Evolutionary conservation across 2,797 vertebrate species (phyloP).

Genomic region (Gymnothorax javanicus): DNA sequence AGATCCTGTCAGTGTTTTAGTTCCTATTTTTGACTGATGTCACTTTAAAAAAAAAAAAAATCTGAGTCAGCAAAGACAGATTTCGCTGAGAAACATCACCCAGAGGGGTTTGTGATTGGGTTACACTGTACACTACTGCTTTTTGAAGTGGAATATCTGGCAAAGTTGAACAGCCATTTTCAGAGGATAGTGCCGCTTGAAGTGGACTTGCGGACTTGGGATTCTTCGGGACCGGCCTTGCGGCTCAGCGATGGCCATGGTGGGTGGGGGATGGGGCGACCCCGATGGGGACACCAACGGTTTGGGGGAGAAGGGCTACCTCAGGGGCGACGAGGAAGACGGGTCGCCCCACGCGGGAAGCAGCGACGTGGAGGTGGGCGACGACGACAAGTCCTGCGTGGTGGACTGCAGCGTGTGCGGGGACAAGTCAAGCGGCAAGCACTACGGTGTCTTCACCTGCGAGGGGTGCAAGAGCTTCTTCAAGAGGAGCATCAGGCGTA

Average conservation of each 20-base stretch:
- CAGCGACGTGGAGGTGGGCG: slow-evolving; percentile 87
- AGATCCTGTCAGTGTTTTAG: neutral
- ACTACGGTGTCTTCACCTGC: slow-evolving; percentile 93
- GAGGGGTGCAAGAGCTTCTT: slow-evolving; percentile 97
- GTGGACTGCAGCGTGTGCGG: slow-evolving; percentile 93
- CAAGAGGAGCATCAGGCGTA: slow-evolving; percentile 88
- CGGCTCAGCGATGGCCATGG: slow-evolving; percentile 89
- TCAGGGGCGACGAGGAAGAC: slow-evolving; percentile 83
- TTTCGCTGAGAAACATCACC: neutral
- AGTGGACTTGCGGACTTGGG: slow-evolving; percentile 38
- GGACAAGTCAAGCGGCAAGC: slow-evolving; percentile 91
- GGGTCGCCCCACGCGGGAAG: slow-evolving; percentile 83
- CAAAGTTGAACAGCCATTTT: neutral
- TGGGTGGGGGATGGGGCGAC: slow-evolving; percentile 91
- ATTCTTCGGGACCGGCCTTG: slow-evolving; percentile 54
- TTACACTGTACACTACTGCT: neutral
- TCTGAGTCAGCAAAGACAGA: neutral
- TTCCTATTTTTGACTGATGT: neutral
- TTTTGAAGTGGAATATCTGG: neutral
- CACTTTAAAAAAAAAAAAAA: neutral
- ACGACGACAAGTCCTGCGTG: slow-evolving; percentile 85
- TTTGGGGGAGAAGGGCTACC: slow-evolving; percentile 81
- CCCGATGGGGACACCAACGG: slow-evolving; percentile 87
- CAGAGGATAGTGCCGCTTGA: slow-evolving; percentile 9
- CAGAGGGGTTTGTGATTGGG: neutral